Evolutionary conservation across 2,888 invertebrate genomes (phyloP).

Genomic region (Ecliptopera silaceata): DNA sequence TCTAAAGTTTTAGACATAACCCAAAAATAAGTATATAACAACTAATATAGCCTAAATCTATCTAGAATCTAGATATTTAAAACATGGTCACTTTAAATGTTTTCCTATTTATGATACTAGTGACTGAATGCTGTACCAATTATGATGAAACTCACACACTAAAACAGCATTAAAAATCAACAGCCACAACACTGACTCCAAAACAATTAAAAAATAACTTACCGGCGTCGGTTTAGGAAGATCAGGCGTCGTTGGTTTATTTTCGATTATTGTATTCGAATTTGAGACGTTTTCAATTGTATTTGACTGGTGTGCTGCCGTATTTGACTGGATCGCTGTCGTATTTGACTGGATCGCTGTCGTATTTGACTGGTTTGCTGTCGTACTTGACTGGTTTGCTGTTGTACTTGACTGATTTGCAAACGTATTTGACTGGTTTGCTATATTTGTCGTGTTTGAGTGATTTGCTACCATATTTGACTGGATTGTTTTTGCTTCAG

Average conservation of each 20-base stretch:
- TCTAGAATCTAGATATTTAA: too few species aligned
- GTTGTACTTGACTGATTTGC: not conserved
- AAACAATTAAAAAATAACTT: constrained; percentile 34
- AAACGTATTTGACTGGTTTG: constrained; percentile 21
- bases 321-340: too few species aligned
- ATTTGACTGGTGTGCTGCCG: constrained; percentile 24
- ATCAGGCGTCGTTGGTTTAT: constrained; percentile 53
- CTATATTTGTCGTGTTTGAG: constrained; percentile 4
- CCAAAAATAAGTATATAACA: too few species aligned
- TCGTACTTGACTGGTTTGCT: not conserved
- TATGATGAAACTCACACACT: constrained; percentile 19
- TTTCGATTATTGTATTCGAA: too few species aligned
- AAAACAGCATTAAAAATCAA: constrained; percentile 36
- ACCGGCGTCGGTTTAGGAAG: constrained; percentile 75
- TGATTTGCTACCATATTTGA: not conserved
- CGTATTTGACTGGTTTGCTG: not conserved
- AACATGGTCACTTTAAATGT: too few species aligned
- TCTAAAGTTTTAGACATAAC: too few species aligned
- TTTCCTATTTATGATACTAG: too few species aligned
- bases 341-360: constrained; percentile 7
- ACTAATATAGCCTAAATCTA: too few species aligned
- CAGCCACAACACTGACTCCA: constrained; percentile 38
- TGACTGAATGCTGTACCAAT: constrained; percentile 3
- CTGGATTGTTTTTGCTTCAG: too few species aligned
- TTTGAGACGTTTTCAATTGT: not conserved